Evolutionary conservation across 1,140 invertebrate genomes (phyloP).

Genomic region (Pachypsylla venusta): DNA sequence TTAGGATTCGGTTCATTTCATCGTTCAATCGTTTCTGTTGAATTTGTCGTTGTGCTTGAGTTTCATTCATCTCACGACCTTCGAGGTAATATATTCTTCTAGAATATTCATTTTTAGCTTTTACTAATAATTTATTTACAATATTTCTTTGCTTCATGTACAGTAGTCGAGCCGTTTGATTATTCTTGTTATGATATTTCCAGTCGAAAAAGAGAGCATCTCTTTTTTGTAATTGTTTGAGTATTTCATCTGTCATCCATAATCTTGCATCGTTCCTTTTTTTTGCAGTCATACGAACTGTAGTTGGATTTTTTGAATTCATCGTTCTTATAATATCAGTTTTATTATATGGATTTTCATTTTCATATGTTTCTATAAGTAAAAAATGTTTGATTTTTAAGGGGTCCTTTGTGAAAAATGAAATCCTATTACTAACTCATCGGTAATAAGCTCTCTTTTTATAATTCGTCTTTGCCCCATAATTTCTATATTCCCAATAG

Average conservation of each 20-base stretch:
- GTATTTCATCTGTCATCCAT: background rate
- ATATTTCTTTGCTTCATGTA: slow-evolving; percentile 4
- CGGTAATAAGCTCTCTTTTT: no score
- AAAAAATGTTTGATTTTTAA: no score
- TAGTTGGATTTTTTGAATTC: no score
- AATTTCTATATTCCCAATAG: no score
- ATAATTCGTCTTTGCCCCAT: no score
- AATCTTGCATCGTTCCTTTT: background rate
- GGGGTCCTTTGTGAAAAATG: no score
- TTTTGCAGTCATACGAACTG: background rate
- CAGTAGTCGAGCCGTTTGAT: background rate
- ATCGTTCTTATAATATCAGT: no score
- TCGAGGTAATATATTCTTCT: background rate
- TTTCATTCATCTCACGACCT: background rate
- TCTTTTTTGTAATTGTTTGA: background rate
- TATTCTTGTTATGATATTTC: background rate
- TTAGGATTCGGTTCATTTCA: background rate
- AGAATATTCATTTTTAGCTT: background rate
- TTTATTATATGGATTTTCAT: no score
- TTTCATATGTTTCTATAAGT: no score
- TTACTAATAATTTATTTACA: background rate
- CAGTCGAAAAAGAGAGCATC: background rate
- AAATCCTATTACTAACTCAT: no score
- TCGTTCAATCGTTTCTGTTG: background rate
- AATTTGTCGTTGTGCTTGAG: background rate